phyloP scores from a whole-genome alignment of 2,797 vertebrate species.

The Dryobates pubescens region DNA sequence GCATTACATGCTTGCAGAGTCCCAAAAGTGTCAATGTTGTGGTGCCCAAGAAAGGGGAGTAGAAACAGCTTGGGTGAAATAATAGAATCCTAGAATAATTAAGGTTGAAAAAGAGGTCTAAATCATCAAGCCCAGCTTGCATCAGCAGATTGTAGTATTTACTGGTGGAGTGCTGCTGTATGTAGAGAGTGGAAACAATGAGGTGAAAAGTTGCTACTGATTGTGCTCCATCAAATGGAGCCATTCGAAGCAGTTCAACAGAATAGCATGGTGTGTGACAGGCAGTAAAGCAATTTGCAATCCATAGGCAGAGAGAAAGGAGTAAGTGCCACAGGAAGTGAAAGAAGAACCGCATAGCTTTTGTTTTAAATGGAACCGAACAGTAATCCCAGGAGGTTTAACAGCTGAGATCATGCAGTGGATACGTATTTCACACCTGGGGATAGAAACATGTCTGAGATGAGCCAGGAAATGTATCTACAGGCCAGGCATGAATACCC shows the following conservation, averaged over 20 bases:
- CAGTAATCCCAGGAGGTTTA: conserved; percentile 47
- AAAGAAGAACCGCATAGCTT: conserved; percentile 12
- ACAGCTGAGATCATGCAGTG: conserved; percentile 44
- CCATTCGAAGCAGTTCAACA: neutral
- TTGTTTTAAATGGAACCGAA: conserved; percentile 53
- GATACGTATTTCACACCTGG: conserved; percentile 61
- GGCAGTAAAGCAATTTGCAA: neutral
- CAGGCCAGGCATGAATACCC: conserved; percentile 46
- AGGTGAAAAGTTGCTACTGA: neutral
- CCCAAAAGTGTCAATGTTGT: rapidly evolving
- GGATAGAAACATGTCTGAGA: conserved; percentile 60
- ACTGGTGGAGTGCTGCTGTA: neutral
- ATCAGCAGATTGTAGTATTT: neutral
- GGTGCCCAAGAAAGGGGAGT: neutral
- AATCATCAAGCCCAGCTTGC: no score
- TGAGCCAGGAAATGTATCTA: conserved; percentile 64
- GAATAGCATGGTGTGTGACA: neutral
- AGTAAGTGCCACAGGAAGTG: neutral
- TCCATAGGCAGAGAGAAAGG: neutral
- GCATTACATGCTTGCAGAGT: neutral
- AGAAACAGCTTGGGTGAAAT: neutral
- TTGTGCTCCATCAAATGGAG: neutral
- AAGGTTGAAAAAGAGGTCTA: no score
- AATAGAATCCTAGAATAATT: no score
- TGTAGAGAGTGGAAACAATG: neutral